Percentiles rank a stretch among this genome's conserved stretches.
phyloP scores from a whole-genome alignment of 2,888 invertebrate species.

The Erebia palarica region DNA sequence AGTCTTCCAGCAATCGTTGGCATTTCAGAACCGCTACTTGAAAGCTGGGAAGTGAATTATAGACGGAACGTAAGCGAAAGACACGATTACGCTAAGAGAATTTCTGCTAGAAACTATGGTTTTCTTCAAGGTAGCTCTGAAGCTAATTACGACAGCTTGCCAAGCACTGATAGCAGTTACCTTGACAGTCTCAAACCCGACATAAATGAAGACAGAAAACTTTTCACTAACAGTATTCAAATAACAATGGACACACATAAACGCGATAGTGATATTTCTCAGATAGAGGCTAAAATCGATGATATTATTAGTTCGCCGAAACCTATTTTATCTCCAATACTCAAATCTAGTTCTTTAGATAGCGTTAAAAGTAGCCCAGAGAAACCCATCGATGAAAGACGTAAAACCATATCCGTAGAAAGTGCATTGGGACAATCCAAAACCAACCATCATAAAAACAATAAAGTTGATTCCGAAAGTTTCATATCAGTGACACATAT shows the following conservation, averaged over 20 bases:
- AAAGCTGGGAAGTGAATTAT: constrained; percentile 80
- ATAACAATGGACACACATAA: constrained; percentile 67
- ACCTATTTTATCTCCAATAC: constrained; percentile 75
- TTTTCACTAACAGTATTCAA: constrained; percentile 72
- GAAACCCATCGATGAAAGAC: constrained; percentile 69
- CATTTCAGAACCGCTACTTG: constrained; percentile 75
- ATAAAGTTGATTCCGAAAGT: constrained; percentile 64
- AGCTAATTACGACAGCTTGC: constrained; percentile 72
- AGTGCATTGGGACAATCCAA: constrained; percentile 64
- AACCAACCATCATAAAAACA: constrained; percentile 50
- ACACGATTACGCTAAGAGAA: constrained; percentile 67
- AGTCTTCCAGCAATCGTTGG: constrained; percentile 79
- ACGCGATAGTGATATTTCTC: constrained; percentile 77
- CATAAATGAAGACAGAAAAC: constrained; percentile 63
- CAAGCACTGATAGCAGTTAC: constrained; percentile 77
- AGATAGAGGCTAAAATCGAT: constrained; percentile 81
- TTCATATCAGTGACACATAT: constrained; percentile 83
- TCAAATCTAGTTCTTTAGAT: constrained; percentile 82
- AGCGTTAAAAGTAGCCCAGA: constrained; percentile 83
- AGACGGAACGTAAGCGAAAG: constrained; percentile 71
- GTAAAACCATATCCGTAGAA: constrained; percentile 78
- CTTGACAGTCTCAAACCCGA: constrained; percentile 76
- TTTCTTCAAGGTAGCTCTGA: constrained; percentile 63
- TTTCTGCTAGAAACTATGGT: constrained; percentile 71
- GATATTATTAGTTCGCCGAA: constrained; percentile 80